These are phyloP conservation scores for Conus ventricosus DNA, from an alignment of 1,140 invertebrate species.

Conservation along the genomic window DNA sequence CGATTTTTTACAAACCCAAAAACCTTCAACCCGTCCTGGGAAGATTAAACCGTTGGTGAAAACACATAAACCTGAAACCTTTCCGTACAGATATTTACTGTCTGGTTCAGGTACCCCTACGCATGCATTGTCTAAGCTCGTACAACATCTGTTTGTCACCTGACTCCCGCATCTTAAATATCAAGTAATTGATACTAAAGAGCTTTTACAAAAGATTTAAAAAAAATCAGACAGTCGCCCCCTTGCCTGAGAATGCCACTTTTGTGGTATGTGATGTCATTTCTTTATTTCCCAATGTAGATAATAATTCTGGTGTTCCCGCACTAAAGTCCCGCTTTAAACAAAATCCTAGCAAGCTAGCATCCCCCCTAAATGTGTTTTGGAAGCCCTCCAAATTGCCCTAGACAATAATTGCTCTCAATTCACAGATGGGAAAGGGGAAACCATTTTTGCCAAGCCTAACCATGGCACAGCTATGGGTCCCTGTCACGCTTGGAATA, in stretches of 20 bases:
- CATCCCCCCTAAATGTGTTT: neutral
- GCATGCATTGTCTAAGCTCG: neutral
- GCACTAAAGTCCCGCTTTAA: neutral
- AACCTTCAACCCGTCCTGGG: neutral
- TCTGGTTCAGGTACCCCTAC: neutral
- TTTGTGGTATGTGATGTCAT: neutral
- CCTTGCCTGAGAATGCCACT: neutral
- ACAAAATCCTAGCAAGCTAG: neutral
- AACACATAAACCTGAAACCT: neutral
- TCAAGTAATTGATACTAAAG: neutral
- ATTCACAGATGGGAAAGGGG: neutral
- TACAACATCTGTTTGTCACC: neutral
- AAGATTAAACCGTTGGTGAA: neutral
- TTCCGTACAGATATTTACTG: neutral
- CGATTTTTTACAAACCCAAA: neutral
- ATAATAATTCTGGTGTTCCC: neutral
- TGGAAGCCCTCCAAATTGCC: neutral
- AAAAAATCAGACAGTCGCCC: neutral
- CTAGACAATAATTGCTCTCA: neutral
- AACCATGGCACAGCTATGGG: constrained; percentile 2
- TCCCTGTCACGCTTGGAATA: neutral
- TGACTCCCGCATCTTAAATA: neutral
- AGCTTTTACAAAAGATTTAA: neutral
- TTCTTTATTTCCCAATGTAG: neutral
- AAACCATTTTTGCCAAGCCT: neutral